Percentiles rank a stretch among this genome's conserved stretches.
These are phyloP conservation scores for Monomorium pharaonis DNA, from an alignment of 1,140 invertebrate species.

Conservation along the genomic window DNA sequence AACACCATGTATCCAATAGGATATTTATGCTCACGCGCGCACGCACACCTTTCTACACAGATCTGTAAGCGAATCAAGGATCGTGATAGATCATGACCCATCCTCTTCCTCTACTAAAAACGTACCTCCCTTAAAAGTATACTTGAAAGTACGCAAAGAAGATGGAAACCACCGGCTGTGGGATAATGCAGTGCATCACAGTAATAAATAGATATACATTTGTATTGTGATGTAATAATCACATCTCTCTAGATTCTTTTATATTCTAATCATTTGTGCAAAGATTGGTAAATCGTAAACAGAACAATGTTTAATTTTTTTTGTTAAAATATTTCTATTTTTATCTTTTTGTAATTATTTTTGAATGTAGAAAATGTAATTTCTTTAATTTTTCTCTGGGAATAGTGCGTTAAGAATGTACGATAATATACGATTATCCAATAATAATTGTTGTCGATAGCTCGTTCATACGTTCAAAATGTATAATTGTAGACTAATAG, in stretches of 20 bases:
- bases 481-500: slow-evolving; percentile 63
- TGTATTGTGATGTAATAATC: background rate
- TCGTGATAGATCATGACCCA: slow-evolving; percentile 18
- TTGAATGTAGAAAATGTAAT: background rate
- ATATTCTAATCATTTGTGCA: background rate
- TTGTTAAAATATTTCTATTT: background rate
- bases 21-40: slow-evolving; percentile 4
- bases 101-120: slow-evolving; percentile 53
- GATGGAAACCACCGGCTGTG: slow-evolving; percentile 17
- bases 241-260: background rate
- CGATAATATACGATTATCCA: background rate
- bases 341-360: background rate
- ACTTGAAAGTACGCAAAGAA: background rate
- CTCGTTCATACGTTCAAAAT: slow-evolving; percentile 55
- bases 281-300: background rate
- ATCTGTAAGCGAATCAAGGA: slow-evolving; percentile 23
- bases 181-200: slow-evolving; percentile 17
- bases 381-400: background rate
- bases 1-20: background rate
- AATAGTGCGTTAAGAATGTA: background rate
- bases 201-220: background rate
- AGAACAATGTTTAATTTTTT: background rate
- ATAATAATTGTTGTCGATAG: background rate
- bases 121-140: slow-evolving; percentile 31
- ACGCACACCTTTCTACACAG: slow-evolving; percentile 10